Conservation (phyloP, 2,113 vertebrate genomes). For the Ascaphus truei region DNA sequence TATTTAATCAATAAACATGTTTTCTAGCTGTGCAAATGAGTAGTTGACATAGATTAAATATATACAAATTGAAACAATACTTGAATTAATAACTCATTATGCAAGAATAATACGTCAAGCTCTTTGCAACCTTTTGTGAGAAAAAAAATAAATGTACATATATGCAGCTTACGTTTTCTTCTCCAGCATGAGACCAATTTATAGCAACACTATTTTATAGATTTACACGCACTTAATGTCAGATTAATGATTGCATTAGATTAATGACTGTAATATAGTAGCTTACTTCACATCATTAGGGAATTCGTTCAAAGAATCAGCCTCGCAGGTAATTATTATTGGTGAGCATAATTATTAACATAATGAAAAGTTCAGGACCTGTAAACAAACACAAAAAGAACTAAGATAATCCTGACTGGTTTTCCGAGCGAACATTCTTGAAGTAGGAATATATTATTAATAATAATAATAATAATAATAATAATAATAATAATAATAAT, state of each 20-base stretch:
- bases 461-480: no score
- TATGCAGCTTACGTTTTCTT: background rate
- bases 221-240: background rate
- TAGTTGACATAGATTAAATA: background rate
- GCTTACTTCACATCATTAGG: background rate
- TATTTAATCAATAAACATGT: no score
- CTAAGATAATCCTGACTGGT: no score
- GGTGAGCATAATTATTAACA: background rate
- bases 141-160: background rate
- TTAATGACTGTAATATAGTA: slow-evolving; percentile 6
- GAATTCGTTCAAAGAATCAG: background rate
- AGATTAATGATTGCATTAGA: slow-evolving; percentile 9
- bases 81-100: background rate
- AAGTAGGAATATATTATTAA: no score
- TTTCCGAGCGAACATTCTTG: no score
- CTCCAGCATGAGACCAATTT: background rate
- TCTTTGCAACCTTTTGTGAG: background rate
- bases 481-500: no score
- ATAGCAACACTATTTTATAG: background rate
- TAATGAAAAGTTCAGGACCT: background rate
- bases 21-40: no score
- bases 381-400: background rate
- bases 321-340: slow-evolving; percentile 11
- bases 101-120: background rate
- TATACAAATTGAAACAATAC: background rate